These are phyloP conservation scores for Sebastes hopkinsi DNA, from an alignment of 2,797 vertebrate species.

Conservation along the genomic window DNA sequence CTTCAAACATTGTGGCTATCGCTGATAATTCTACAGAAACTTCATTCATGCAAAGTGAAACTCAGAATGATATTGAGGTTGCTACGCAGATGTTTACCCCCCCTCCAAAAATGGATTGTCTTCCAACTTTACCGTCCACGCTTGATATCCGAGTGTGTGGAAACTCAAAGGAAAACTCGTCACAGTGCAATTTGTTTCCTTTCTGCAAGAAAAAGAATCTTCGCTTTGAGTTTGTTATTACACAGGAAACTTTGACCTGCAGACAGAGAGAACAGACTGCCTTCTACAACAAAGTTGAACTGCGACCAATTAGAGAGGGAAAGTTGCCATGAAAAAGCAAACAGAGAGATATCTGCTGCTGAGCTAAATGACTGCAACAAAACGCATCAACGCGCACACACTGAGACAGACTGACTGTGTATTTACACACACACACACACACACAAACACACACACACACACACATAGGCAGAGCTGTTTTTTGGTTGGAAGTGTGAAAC, in stretches of 20 bases:
- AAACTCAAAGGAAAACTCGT: constrained; percentile 16
- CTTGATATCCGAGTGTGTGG: neutral
- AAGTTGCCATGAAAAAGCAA: constrained; percentile 48
- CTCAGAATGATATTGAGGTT: neutral
- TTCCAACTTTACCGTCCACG: neutral
- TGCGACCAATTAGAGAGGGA: constrained; percentile 63
- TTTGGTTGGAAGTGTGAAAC: constrained; percentile 5
- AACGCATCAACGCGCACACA: constrained; percentile 22
- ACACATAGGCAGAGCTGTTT: neutral
- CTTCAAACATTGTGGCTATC: neutral
- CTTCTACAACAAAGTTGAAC: constrained; percentile 55
- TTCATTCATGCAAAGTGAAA: neutral
- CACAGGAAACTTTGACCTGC: constrained; percentile 38
- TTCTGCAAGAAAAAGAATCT: neutral
- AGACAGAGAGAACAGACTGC: constrained; percentile 31
- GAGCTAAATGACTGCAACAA: constrained; percentile 45
- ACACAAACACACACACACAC: neutral
- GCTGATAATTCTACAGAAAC: neutral
- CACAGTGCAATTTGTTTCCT: constrained; percentile 18
- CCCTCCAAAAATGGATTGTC: neutral
- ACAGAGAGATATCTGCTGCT: constrained; percentile 33
- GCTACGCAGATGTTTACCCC: neutral
- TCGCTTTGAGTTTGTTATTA: constrained; percentile 28
- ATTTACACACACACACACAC: neutral
- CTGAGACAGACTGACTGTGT: neutral